A percentile compares a stretch with the other conserved stretches of the same genome.
Conservation (phyloP, 2,888 invertebrate genomes). For the Eristalis intricaria region DNA sequence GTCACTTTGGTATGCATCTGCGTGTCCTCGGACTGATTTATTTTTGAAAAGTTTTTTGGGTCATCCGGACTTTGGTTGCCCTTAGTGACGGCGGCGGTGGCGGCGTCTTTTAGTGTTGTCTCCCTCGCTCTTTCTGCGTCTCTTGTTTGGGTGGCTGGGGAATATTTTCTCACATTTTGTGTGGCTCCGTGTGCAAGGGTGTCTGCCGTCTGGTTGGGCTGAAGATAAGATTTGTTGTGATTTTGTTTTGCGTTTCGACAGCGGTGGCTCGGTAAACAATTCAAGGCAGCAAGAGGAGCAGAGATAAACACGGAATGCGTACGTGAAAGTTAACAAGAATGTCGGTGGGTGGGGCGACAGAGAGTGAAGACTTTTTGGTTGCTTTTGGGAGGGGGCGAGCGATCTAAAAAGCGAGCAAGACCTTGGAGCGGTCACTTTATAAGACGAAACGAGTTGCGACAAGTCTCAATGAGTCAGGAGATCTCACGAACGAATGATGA, state of each 20-base stretch:
- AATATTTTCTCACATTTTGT: background rate
- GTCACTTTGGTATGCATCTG: background rate
- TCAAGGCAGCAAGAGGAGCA: background rate
- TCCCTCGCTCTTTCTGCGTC: background rate
- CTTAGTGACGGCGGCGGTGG: background rate
- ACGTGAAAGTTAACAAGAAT: background rate
- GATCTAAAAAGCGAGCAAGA: no score
- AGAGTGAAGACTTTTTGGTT: background rate
- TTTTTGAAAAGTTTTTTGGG: conserved; percentile 31
- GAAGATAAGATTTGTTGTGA: background rate
- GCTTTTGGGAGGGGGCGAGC: no score
- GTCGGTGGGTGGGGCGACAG: background rate
- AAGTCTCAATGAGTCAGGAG: no score
- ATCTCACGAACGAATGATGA: no score
- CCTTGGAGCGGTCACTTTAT: no score
- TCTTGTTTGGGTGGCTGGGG: background rate
- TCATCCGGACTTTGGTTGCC: conserved; percentile 51
- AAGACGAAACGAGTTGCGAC: no score
- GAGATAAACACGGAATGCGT: background rate
- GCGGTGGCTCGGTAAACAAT: background rate
- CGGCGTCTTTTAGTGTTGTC: background rate
- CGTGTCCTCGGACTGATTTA: conserved; percentile 8
- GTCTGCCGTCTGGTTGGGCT: background rate
- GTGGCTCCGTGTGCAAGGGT: background rate
- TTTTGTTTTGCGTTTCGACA: background rate